Conservation (phyloP, 2,797 vertebrate genomes). For the Avahi laniger region DNA sequence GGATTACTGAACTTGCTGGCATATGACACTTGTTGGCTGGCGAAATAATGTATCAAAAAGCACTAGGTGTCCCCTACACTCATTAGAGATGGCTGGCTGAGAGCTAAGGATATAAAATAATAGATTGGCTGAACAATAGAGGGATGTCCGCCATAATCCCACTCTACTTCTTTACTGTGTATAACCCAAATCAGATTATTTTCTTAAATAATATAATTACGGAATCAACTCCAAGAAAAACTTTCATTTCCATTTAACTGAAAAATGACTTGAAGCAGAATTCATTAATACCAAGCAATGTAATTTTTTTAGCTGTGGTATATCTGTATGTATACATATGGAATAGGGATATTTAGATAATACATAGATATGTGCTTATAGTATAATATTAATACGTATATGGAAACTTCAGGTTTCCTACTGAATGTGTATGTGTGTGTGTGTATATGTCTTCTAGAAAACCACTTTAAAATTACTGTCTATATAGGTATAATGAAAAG, state of each 20-base stretch:
- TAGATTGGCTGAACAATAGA: not conserved
- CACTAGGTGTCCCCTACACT: not conserved
- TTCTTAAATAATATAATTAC: not conserved
- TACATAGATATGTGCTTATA: not conserved
- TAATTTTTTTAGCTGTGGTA: not conserved
- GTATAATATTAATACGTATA: not conserved
- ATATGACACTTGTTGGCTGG: not conserved
- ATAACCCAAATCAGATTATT: not conserved
- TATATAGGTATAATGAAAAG: conserved; percentile 10
- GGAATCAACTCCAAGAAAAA: not conserved
- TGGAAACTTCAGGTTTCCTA: conserved; percentile 20
- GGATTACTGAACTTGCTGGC: not conserved
- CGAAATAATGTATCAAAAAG: not conserved
- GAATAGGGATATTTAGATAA: conserved; percentile 1
- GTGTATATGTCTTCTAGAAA: not conserved
- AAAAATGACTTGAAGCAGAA: conserved; percentile 29
- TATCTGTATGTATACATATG: not conserved
- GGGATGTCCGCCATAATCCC: not conserved
- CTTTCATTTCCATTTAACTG: not conserved
- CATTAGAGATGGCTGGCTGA: not conserved
- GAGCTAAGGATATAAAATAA: not conserved
- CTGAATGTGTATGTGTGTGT: not conserved
- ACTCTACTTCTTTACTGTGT: not conserved
- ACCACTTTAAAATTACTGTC: not conserved
- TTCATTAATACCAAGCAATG: not conserved